Evolutionary conservation across 64 coral and sea anemone species (phyloP).

Genomic region (Anthopleura sola): DNA sequence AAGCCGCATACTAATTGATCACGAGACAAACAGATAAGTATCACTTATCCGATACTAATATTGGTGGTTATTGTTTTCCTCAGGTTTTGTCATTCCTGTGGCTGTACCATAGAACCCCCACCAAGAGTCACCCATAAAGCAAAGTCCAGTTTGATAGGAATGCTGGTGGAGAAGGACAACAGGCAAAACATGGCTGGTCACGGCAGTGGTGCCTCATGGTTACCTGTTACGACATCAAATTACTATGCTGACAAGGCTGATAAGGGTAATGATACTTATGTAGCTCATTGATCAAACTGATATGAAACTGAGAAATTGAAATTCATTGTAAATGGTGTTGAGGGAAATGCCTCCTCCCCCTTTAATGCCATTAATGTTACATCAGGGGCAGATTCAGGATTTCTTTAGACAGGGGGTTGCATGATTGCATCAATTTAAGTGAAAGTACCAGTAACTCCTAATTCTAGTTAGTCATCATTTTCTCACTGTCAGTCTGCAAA

Average conservation of each 20-base stretch:
- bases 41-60: no score
- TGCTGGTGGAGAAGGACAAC: constrained; percentile 65
- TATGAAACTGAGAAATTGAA: background rate
- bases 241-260: constrained; percentile 74
- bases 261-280: constrained; percentile 42
- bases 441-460: no score
- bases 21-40: no score
- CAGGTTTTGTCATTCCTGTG: constrained; percentile 78
- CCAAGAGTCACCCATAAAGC: constrained; percentile 64
- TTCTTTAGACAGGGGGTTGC: no score
- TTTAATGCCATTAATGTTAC: no score
- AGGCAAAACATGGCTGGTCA: constrained; percentile 14
- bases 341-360: no score
- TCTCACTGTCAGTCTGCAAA: no score
- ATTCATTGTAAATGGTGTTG: no score
- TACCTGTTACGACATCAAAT: constrained; percentile 70
- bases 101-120: constrained; percentile 81
- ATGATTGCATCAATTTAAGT: no score
- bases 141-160: constrained; percentile 65
- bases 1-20: no score
- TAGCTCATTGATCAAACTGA: background rate
- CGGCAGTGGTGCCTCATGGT: constrained; percentile 56
- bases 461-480: no score
- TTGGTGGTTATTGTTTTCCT: background rate
- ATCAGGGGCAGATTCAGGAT: no score